A percentile compares a stretch with the other conserved stretches of the same genome.
These are phyloP conservation scores for Acanthurus lineatus DNA, from an alignment of 2,797 vertebrate species.

Conservation along the genomic window DNA sequence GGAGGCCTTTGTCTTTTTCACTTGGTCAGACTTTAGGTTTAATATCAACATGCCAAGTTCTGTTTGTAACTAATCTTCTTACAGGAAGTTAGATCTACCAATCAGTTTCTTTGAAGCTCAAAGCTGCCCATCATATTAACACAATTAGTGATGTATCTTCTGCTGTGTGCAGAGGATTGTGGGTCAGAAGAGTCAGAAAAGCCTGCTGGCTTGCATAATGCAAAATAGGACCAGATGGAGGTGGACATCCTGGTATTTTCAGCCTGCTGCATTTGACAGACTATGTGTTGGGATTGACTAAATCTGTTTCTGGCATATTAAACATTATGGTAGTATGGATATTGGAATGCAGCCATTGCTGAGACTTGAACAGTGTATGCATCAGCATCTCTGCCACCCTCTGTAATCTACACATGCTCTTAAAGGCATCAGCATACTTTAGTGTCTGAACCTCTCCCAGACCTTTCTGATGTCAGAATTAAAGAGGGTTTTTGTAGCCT, in stretches of 20 bases:
- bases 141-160: too few relatives aligned
- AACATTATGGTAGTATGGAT: background rate
- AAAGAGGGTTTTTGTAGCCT: too few relatives aligned
- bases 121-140: too few relatives aligned
- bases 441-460: background rate
- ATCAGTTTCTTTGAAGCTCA: background rate
- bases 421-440: background rate
- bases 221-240: too few relatives aligned
- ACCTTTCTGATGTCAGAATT: background rate
- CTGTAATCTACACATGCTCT: background rate
- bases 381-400: too few relatives aligned
- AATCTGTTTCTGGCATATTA: background rate
- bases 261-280: background rate
- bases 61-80: too few relatives aligned
- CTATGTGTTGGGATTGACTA: background rate
- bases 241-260: background rate
- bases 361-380: too few relatives aligned
- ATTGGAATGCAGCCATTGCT: background rate
- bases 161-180: too few relatives aligned
- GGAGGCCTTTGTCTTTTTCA: background rate
- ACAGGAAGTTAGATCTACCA: background rate
- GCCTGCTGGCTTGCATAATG: background rate
- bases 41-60: too few relatives aligned
- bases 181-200: background rate
- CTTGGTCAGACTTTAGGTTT: background rate